Base-by-base conservation (phyloP, 2,113 vertebrate genomes). In the Tenebrosternarchus preto region DNA sequence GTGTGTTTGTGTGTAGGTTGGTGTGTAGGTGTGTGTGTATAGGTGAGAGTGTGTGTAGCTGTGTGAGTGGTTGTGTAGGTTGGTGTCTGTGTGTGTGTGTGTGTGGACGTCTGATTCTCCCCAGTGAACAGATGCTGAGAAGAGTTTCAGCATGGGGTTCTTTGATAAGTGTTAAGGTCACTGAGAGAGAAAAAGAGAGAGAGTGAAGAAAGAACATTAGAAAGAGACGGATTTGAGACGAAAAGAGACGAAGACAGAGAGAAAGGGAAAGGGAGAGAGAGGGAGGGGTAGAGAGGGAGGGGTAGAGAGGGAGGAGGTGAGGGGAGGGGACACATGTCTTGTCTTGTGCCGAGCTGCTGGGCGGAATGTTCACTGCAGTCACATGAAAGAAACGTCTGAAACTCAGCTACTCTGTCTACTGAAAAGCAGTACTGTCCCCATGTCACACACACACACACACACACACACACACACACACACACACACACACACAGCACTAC, bases 91-190 rank as follows among this genome's bases (percentile, higher is more conserved):
- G 24, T 55, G 19, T 46, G 20, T 59, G 80, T 19, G 39, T 27
- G n/a, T 68, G 22, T 89, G 92, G 89, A 92, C 87, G 92, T 95
- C 90, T 93, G 91, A 92, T 91, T 94, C 90, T 88, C 90, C 88
- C 87, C 84, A 89, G 87, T 90, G 91, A 90, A 92, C 91, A 93
- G 93, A 95, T 92, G 94, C 93, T 94, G 91, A 94, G 93, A 95
- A 93, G 93, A 95, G 95, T 95, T 96, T 94, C 93, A 94, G 93
- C 94, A 93, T 93, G 93, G 93, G 93, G 92, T 89, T 95, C 88
- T 94, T 93, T 90, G 91, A 95, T 93, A 95, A 96, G 95, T 93
- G 92, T 94, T 92, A 95, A 95, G 95, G 95, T 97, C 93, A 95
- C 90, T 83, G 88, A 87, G 83, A 64, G 33, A 36, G 33, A 36